Evolutionary conservation across 2,888 invertebrate genomes (phyloP), one percentile per base, ranked within the genome.

Genomic region (Sipha maydis): DNA sequence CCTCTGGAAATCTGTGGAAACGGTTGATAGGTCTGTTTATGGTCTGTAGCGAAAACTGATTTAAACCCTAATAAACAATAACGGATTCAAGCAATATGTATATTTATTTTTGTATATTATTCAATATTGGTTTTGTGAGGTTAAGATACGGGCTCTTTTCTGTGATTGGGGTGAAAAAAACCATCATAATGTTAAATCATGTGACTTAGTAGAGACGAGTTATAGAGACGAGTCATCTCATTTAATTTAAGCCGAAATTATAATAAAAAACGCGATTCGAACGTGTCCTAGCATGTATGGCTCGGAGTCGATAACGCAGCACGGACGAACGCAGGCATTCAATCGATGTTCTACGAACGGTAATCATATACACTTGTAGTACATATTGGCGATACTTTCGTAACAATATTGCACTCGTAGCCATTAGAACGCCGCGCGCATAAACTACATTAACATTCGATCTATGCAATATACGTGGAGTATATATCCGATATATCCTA

Each of bases 1-100:
- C 88, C 88, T 88, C 88, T 82, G 88, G 88, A 88, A 88, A 88
- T 88, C 88, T 88, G 88, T 88, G 88, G 88, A 88, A 88, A 88
- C 88, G 88, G 80, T 88, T 80, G 88, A 80, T 80, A 19, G 88
- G 88, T 75, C 88, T 88, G 88, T 88, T 88, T 88, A 88, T 76
- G 88, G 88, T 88, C 88, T 88, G 88, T 76, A 88, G 88, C 75
- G 88, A 88, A 88, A 88, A 88, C 88, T 88, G 88, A 88, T 88
- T 88, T 88, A 88, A 80, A 38, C 88, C 88, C 88, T 88, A 88
- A 88, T 88, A 88, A 88, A 88, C 78, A 79, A 86, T 80, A 88
- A 88, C 76, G 88, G 88, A 76, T 88, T 86, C 56, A 86, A 86
- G 86, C 86, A 86, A 79, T 85, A 67, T 48, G 48, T 48, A 48